phyloP scores from a whole-genome alignment of 2,113 vertebrate genomes.

The Syrmaticus mikado region DNA sequence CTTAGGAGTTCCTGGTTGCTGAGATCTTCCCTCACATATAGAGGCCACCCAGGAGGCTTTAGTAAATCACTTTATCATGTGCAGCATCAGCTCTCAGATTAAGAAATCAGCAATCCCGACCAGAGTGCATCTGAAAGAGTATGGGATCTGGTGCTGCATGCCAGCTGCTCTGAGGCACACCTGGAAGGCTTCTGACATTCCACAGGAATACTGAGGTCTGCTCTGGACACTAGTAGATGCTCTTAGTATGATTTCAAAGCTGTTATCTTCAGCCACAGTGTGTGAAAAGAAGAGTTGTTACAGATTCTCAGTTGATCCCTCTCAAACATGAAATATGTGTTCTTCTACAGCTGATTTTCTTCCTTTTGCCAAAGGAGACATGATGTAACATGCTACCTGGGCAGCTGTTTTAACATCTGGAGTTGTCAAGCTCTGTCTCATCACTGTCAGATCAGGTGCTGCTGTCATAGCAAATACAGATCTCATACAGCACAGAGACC shows the following conservation, averaged over 20 bases:
- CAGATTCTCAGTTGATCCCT: neutral
- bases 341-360: neutral
- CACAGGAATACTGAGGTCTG: neutral
- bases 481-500: neutral
- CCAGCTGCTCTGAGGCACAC: neutral
- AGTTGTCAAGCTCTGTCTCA: neutral
- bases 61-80: neutral
- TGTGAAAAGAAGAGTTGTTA: neutral
- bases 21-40: neutral
- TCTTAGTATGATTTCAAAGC: neutral
- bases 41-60: neutral
- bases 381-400: neutral
- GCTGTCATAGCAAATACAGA: neutral
- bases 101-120: neutral
- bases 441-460: neutral
- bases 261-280: neutral
- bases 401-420: neutral
- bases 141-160: neutral
- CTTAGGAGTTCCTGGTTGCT: neutral
- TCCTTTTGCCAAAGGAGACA: neutral
- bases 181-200: neutral
- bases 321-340: neutral
- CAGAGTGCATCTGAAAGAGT: neutral
- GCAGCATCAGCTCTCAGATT: neutral
- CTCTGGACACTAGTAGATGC: neutral